Base-by-base conservation (phyloP, 1,140 invertebrate genomes). In the Parasteatoda tepidariorum region DNA sequence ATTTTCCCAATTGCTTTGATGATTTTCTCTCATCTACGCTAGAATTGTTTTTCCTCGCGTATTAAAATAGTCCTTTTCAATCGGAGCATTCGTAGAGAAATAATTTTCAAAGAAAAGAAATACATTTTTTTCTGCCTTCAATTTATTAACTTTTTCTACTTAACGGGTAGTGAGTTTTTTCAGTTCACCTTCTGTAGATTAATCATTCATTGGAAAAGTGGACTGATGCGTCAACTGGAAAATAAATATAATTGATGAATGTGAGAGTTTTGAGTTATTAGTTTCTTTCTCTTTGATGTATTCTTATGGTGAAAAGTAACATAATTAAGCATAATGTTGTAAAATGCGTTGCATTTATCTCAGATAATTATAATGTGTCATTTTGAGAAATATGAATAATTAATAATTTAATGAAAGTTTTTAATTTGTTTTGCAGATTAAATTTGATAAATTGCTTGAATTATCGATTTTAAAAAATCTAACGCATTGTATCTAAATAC, bases 111-210 rank as follows among this genome's bases (percentile, higher is more conserved):
- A n/a, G 38, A 55, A 54, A 11, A 22, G 26, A 71, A 71, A 54
- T 54, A 26, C 54, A 54, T 48, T 71, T 28, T 26, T 30, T 71
- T 48, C 41, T 71, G 68, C 68, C 30, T 71, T 71, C 68, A 71
- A 71, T 71, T 71, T 71, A 71, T 71, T 71, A 71, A 71, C 68
- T 71, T 71, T 71, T 71, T 71, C 68, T 48, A 15, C 48, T 55
- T 71, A 54, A 55, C 68, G 38, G 28, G 38, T 26, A 22, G 28
- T n/a, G 18, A 18, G 1, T 48, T 18, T 48, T 48, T 48, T 48
- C 18, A 2, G 9, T 48, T 48, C 38, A 4, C 18, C 18, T 48
- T 48, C 38, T 1, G 9, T 4, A 2, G 38, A 13, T 48, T 48
- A 48, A 48, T 48, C 38, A 48, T 48, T 48, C 38, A 13, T 18